A percentile compares a stretch with the other conserved stretches of the same genome.
Evolutionary conservation across 2,888 invertebrate genomes (phyloP).

Genomic region (Troglohyphantes excavatus): DNA sequence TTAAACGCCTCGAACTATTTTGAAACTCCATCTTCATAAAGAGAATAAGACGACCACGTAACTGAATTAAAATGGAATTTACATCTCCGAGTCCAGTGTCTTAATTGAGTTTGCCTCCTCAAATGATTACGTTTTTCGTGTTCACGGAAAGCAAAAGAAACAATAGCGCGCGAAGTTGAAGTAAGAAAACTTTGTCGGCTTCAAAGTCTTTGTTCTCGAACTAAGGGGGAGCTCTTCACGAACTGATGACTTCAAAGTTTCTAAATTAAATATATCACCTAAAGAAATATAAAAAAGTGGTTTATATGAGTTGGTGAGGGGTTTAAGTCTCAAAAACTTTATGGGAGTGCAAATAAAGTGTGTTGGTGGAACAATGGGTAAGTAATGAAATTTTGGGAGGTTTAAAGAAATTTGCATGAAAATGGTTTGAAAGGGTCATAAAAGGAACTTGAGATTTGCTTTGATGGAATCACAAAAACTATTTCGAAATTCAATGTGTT

Average conservation of each 20-base stretch:
- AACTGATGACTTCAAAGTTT: not conserved
- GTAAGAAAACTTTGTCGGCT: constrained; percentile 32
- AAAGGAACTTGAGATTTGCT: not conserved
- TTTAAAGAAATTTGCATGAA: constrained; percentile 63
- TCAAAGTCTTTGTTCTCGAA: constrained; percentile 35
- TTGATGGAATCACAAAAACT: not conserved
- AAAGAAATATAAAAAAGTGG: constrained; percentile 21
- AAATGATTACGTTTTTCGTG: constrained; percentile 54
- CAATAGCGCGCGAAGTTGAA: constrained; percentile 18
- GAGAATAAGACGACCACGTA: constrained; percentile 18
- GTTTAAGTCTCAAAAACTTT: constrained; percentile 30
- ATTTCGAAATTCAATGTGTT: not conserved
- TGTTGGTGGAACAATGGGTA: constrained; percentile 26
- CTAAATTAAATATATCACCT: constrained; percentile 55
- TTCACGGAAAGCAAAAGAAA: not conserved
- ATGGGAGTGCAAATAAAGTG: constrained; percentile 45
- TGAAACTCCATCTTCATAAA: constrained; percentile 6
- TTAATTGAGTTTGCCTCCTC: constrained; percentile 58
- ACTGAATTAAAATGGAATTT: constrained; percentile 58
- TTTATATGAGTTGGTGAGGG: not conserved
- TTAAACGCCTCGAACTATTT: constrained; percentile 54
- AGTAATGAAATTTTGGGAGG: constrained; percentile 39
- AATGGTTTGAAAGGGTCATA: constrained; percentile 28
- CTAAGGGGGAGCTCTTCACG: not conserved
- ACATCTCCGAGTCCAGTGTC: constrained; percentile 13